These are phyloP conservation scores for Todiramphus chloris DNA, from an alignment of 2,113 vertebrate species.

Conservation along the genomic window DNA sequence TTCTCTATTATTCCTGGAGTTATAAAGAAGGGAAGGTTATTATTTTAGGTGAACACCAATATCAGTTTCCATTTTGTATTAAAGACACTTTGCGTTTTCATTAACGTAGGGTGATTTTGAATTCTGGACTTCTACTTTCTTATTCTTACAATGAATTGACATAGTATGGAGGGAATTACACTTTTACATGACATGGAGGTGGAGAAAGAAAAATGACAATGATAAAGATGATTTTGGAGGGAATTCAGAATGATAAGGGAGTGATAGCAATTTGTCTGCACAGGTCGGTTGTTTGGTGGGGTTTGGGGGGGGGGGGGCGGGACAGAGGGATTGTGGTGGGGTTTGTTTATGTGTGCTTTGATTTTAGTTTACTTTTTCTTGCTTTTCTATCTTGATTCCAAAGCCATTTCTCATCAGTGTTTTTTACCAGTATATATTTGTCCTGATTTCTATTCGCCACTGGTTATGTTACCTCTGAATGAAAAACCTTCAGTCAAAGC, in stretches of 20 bases:
- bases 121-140: not conserved
- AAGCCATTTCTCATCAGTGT: not conserved
- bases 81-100: not conserved
- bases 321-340: not conserved
- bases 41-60: not conserved
- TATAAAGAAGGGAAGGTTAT: not conserved
- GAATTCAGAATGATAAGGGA: not conserved
- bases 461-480: not conserved
- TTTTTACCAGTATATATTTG: not conserved
- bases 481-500: not conserved
- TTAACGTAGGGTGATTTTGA: not conserved
- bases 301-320: accelerated
- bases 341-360: not conserved
- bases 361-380: not conserved
- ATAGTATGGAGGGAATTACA: not conserved
- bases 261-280: not conserved
- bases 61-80: not conserved
- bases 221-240: not conserved
- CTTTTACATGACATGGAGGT: not conserved
- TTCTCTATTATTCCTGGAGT: not conserved
- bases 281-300: too few species aligned
- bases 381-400: not conserved
- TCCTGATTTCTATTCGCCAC: not conserved
- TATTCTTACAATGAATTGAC: not conserved
- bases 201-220: not conserved